Evolutionary conservation across 2,797 vertebrate species (phyloP).

Genomic region (Poeciliopsis gracilis): DNA sequence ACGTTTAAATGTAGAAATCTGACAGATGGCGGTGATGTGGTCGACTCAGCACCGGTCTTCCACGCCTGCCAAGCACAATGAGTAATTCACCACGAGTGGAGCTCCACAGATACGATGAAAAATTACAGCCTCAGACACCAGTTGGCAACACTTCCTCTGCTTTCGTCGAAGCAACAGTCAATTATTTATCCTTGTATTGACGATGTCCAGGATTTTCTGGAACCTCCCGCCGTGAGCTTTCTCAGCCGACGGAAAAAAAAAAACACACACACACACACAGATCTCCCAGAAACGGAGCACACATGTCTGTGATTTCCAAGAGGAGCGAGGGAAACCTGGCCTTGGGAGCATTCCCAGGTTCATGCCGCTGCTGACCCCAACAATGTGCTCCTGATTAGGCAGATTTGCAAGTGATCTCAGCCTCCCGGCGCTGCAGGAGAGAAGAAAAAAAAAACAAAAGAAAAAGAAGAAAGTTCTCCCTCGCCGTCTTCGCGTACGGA

Average conservation of each 20-base stretch:
- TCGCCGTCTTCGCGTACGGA: conserved; percentile 46
- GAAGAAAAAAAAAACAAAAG: too few species aligned
- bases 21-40: conserved; percentile 37
- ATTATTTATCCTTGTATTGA: conserved; percentile 22
- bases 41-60: conserved; percentile 33
- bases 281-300: conserved; percentile 39
- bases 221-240: conserved; percentile 18
- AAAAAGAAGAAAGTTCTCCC: conserved; percentile 48
- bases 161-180: conserved; percentile 23
- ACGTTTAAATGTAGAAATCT: conserved; percentile 45
- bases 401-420: conserved; percentile 60
- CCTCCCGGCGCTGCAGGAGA: conserved; percentile 30
- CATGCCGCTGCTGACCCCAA: conserved; percentile 51
- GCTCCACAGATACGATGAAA: conserved; percentile 15
- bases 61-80: conserved; percentile 45
- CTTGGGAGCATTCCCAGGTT: conserved; percentile 51
- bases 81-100: conserved; percentile 30
- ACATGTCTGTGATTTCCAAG: conserved; percentile 27
- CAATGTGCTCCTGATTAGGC: conserved; percentile 67
- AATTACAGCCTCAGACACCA: conserved; percentile 10
- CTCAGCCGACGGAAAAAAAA: conserved; percentile 9
- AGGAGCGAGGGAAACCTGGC: conserved; percentile 21
- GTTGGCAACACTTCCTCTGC: conserved; percentile 11
- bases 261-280: too few species aligned
- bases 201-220: conserved; percentile 28